Percentiles rank a stretch among this genome's conserved stretches.
phyloP scores from a whole-genome alignment of 2,888 invertebrate genomes.

The Trissolcus brochymenae region DNA sequence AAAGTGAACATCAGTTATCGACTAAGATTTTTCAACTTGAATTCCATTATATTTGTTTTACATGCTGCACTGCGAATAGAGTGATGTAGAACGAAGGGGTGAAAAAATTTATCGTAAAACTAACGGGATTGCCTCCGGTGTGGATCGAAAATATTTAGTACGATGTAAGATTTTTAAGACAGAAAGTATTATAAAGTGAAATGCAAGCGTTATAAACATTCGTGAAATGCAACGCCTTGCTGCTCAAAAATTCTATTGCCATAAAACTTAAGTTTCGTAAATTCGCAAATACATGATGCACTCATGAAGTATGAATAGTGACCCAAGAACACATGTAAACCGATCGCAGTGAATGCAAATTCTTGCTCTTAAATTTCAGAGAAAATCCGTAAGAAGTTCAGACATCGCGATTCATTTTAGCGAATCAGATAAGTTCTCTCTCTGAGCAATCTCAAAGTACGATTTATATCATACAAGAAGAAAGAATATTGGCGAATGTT shows the following conservation, averaged over 20 bases:
- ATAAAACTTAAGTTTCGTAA: slow-evolving; percentile 52
- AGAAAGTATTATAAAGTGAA: slow-evolving; percentile 25
- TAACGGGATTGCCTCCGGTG: background rate
- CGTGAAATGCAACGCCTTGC: slow-evolving; percentile 13
- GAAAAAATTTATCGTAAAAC: background rate
- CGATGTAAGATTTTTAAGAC: slow-evolving; percentile 21
- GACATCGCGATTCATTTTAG: slow-evolving; percentile 47
- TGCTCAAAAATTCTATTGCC: slow-evolving; percentile 37
- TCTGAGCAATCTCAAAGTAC: slow-evolving; percentile 36
- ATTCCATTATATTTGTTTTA: background rate
- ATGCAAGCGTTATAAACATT: slow-evolving; percentile 27
- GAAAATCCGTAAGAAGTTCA: slow-evolving; percentile 51
- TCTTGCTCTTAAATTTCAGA: slow-evolving; percentile 43
- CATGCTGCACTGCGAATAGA: background rate
- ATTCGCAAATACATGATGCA: slow-evolving; percentile 44
- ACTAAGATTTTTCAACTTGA: background rate
- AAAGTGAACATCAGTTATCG: slow-evolving; percentile 23
- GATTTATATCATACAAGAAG: slow-evolving; percentile 18
- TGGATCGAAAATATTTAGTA: slow-evolving; percentile 27
- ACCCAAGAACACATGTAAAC: slow-evolving; percentile 52
- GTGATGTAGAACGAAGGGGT: background rate
- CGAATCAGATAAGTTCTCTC: slow-evolving; percentile 42
- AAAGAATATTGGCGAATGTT: too few relatives aligned
- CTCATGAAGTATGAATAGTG: slow-evolving; percentile 48
- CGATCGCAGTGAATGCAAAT: slow-evolving; percentile 51